These are phyloP conservation scores for Catajapyx aquilonaris DNA, from an alignment of 1,140 invertebrate species.

Conservation along the genomic window DNA sequence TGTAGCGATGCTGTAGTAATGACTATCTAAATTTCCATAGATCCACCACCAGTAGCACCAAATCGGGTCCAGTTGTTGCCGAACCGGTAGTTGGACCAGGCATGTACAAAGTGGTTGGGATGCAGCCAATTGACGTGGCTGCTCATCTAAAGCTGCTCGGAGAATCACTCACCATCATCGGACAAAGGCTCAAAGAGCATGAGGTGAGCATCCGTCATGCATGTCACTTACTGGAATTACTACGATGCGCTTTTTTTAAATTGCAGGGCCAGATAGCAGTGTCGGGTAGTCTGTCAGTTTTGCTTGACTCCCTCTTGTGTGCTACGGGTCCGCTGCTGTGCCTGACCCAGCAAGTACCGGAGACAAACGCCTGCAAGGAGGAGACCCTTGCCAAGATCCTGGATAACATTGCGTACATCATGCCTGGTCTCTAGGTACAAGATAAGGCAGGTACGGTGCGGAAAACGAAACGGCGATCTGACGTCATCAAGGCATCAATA, in stretches of 20 bases:
- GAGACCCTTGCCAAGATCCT: constrained; percentile 52
- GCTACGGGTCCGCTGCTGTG: constrained; percentile 74
- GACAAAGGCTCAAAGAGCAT: constrained; percentile 75
- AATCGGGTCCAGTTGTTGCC: constrained; percentile 8
- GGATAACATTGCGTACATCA: constrained; percentile 90
- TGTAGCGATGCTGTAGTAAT: constrained; percentile 4
- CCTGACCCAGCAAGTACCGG: constrained; percentile 62
- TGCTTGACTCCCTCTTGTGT: constrained; percentile 84
- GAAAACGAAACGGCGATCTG: no score
- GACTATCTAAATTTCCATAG: constrained; percentile 9
- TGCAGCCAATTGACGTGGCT: constrained; percentile 71
- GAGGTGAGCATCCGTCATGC: constrained; percentile 31
- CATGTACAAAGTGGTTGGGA: constrained; percentile 45
- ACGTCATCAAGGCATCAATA: no score
- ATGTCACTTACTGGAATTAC: background rate
- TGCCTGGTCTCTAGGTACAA: constrained; percentile 63
- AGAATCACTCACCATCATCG: constrained; percentile 81
- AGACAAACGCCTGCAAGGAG: constrained; percentile 43
- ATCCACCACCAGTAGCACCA: constrained; percentile 6
- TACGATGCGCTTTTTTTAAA: constrained; percentile 11
- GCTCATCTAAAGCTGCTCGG: constrained; percentile 81
- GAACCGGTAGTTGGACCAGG: constrained; percentile 17
- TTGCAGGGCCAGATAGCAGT: constrained; percentile 74
- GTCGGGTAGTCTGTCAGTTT: constrained; percentile 79
- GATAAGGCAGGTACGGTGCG: no score